These are phyloP conservation scores for Ectropis grisescens DNA, from an alignment of 1,140 invertebrate genomes.

Conservation along the genomic window DNA sequence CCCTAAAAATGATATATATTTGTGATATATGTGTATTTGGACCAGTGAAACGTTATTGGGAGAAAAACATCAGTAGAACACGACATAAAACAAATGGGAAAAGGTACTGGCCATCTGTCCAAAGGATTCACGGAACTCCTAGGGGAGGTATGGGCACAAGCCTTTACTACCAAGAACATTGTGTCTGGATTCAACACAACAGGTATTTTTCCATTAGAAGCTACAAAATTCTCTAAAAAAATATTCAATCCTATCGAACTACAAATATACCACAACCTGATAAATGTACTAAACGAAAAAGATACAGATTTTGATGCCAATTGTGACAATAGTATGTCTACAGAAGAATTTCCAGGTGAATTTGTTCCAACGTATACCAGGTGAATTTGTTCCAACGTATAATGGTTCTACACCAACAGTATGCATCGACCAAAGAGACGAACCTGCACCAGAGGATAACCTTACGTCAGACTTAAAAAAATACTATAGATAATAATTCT, in stretches of 20 bases:
- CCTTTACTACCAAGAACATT: conserved; percentile 1
- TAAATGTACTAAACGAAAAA: conserved; percentile 1
- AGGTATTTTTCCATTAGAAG: conserved; percentile 1
- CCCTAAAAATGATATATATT: too few relatives aligned
- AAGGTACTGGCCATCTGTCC: conserved; percentile 1
- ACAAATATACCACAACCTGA: conserved; percentile 1
- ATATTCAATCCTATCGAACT: neutral
- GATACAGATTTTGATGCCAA: neutral
- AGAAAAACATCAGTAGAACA: neutral
- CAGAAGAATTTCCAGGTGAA: neutral
- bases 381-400: neutral
- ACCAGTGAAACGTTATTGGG: neutral
- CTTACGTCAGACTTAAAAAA: too few relatives aligned
- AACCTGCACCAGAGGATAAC: too few relatives aligned
- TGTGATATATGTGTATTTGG: too few relatives aligned
- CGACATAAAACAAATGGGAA: conserved; percentile 1
- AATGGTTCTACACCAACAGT: neutral
- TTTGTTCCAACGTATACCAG: neutral
- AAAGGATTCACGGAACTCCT: conserved; percentile 1
- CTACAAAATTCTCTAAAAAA: neutral
- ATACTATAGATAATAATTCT: too few relatives aligned
- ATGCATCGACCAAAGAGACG: neutral
- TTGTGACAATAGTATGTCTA: neutral
- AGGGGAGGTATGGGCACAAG: neutral
- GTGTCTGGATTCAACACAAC: conserved; percentile 1